These are phyloP conservation scores for Natator depressus DNA, from an alignment of 2,113 vertebrate genomes.

Conservation along the genomic window DNA sequence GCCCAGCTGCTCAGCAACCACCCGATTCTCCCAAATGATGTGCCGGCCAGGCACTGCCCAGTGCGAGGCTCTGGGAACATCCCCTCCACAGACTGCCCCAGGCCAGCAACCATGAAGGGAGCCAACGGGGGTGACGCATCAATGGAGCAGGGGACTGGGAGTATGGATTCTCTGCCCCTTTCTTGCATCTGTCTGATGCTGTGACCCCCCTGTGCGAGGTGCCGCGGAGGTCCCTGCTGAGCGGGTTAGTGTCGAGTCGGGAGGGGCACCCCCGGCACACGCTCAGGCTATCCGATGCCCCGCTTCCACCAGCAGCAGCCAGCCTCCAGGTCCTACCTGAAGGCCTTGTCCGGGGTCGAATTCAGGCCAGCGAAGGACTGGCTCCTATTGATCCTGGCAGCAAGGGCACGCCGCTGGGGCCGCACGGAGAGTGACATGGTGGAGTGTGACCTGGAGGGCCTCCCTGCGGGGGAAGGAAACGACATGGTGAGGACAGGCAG, in stretches of 20 bases:
- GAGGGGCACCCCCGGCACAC: too few relatives aligned
- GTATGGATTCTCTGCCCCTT: too few relatives aligned
- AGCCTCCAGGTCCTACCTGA: slow-evolving; percentile 79
- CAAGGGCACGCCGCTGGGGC: slow-evolving; percentile 85
- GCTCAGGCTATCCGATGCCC: not conserved
- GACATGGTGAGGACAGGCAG: not conserved
- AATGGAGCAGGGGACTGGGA: too few relatives aligned
- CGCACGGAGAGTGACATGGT: slow-evolving; percentile 95
- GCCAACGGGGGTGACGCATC: too few relatives aligned
- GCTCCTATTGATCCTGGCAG: slow-evolving; percentile 93
- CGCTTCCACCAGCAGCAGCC: rapidly evolving
- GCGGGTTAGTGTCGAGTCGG: not conserved
- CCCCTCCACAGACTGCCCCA: not conserved
- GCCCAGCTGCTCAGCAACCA: not conserved
- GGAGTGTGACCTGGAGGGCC: slow-evolving; percentile 89
- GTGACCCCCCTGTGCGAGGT: not conserved
- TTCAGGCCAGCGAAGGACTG: slow-evolving; percentile 97
- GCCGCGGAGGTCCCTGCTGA: not conserved
- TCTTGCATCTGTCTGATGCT: not conserved
- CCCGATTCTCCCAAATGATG: not conserved
- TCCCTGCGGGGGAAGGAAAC: slow-evolving; percentile 79
- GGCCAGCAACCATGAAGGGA: too few relatives aligned
- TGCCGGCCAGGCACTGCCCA: not conserved
- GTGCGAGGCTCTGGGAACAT: not conserved
- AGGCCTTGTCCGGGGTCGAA: slow-evolving; percentile 85